Evolutionary conservation across 1,140 invertebrate genomes (phyloP).

Genomic region (Cotesia vestalis): DNA sequence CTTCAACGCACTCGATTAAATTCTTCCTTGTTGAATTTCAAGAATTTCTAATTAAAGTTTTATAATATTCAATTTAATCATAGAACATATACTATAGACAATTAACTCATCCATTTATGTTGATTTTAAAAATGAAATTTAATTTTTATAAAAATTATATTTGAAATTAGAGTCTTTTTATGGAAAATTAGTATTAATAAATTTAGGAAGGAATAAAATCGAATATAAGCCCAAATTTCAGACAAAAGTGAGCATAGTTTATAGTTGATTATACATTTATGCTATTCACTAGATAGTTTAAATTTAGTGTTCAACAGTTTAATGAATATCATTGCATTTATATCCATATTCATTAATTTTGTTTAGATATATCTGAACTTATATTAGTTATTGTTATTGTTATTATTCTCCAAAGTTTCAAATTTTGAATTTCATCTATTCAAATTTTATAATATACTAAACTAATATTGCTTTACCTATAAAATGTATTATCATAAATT

Average conservation of each 20-base stretch:
- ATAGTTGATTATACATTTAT: not conserved
- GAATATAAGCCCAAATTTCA: not conserved
- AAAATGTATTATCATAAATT: too few species aligned
- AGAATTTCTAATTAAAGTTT: too few species aligned
- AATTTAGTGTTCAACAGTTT: not conserved
- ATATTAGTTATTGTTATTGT: conserved; percentile 1
- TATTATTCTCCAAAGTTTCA: not conserved
- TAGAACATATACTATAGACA: too few species aligned
- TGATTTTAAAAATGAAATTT: too few species aligned
- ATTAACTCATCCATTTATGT: too few species aligned
- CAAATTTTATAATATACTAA: not conserved
- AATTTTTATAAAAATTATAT: too few species aligned
- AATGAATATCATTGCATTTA: conserved; percentile 1
- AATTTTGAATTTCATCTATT: not conserved
- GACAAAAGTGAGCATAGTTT: not conserved
- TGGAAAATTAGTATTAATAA: too few species aligned
- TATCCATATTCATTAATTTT: conserved; percentile 18
- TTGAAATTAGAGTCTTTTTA: too few species aligned
- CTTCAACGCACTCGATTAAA: too few species aligned
- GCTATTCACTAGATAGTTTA: not conserved
- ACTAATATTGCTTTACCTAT: not conserved
- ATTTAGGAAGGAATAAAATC: not conserved
- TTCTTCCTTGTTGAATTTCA: too few species aligned
- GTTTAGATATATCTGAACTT: not conserved
- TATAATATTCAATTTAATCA: too few species aligned